Base-by-base conservation (phyloP, 1,140 invertebrate species). In the Heliconius melpomene region DNA sequence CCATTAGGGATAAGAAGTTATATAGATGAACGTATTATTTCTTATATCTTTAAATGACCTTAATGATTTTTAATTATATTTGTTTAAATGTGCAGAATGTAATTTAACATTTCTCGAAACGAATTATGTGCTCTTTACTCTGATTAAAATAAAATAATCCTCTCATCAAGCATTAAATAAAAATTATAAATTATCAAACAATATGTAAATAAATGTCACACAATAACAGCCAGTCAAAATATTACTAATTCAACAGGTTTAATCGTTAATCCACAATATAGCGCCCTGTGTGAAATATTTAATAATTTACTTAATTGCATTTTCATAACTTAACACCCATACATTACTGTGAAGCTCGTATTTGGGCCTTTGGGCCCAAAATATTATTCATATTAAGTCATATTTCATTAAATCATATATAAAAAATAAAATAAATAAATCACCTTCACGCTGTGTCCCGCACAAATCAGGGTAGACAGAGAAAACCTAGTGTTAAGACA, bases 191-290 rank as follows among this genome's bases (percentile, higher is more conserved):
- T 16, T 16, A 16, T 46, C 6, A 1, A 16, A 16, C 52, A 54
- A n/a, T 20, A n/a, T 8, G 3, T n/a, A 18, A 60, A 60, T 26
- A 60, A 60, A 60, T 60, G 8, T 26, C n/a, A 26, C 9, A 9
- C 5, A 26, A n/a, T 23, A 60, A 60, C 9, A 60, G 23, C 57
- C 23, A 60, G 9, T 60, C 23, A 9, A 23, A 5, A 26, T 23
- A 60, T 26, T 60, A n/a, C 23, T 60, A 60, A 60, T 60, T n/a
- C 57, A 60, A 60, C 57, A 60, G 23, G 57, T 23, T 60, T 60
- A 60, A 26, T 13, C 23, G 57, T 60, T 60, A 60, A 60, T 60
- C 57, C 57, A 60, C 57, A 23, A 23, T 26, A 26, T 11, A 60
- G 23, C 23, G 23, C 23, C 23, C 8, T 60, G n/a, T 60, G 23